These are phyloP conservation scores for Petrolisthes manimaculis DNA, from an alignment of 2,888 invertebrate genomes.

Conservation along the genomic window DNA sequence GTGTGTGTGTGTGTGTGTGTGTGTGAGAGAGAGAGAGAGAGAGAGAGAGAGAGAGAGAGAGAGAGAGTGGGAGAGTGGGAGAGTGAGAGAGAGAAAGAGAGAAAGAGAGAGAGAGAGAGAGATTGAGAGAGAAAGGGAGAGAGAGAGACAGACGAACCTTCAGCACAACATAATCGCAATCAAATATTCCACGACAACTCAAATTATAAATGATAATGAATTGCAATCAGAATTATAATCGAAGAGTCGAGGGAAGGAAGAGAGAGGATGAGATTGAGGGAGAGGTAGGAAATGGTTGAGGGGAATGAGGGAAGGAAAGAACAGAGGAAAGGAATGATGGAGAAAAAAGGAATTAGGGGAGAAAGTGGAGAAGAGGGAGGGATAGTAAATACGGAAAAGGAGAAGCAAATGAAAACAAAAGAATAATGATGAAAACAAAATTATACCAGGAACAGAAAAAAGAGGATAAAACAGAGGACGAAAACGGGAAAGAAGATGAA, in stretches of 20 bases:
- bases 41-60: not conserved
- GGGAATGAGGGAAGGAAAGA: no score
- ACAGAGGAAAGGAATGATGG: no score
- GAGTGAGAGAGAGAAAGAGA: not conserved
- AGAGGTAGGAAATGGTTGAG: not conserved
- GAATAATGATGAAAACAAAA: not conserved
- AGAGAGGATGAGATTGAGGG: not conserved
- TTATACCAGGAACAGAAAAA: not conserved
- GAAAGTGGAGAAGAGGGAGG: no score
- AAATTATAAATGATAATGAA: constrained; percentile 58
- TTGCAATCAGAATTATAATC: constrained; percentile 49
- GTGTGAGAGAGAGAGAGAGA: not conserved
- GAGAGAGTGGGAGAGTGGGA: not conserved
- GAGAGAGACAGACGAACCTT: not conserved
- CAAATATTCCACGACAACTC: constrained; percentile 49
- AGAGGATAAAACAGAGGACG: not conserved
- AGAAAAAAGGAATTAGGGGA: not conserved
- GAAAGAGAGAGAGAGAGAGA: not conserved
- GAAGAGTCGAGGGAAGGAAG: constrained; percentile 23
- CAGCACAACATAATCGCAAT: constrained; percentile 48
- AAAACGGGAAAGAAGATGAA: not conserved
- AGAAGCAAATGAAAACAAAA: not conserved
- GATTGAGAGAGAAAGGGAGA: not conserved
- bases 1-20: no score
- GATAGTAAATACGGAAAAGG: not conserved